A percentile compares a stretch with the other conserved stretches of the same genome.
These are phyloP conservation scores for Telmatherina bonti DNA, from an alignment of 2,797 vertebrate genomes.

Conservation along the genomic window DNA sequence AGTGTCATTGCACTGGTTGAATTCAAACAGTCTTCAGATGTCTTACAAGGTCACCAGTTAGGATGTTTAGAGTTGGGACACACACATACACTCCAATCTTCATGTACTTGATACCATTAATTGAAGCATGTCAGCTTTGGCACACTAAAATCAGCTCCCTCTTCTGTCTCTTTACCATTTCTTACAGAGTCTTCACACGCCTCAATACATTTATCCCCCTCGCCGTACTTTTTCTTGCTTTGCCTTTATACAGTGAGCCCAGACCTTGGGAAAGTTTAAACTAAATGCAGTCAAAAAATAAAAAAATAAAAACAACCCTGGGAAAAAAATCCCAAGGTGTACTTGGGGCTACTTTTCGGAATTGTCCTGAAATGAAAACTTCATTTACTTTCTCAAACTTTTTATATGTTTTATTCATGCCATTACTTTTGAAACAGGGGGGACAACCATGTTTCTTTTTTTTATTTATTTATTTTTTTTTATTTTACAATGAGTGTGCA, in stretches of 20 bases:
- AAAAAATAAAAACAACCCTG: too few relatives aligned
- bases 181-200: conserved; percentile 72
- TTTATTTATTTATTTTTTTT: too few relatives aligned
- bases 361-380: conserved; percentile 29
- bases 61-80: conserved; percentile 36
- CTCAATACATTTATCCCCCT: conserved; percentile 63
- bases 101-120: conserved; percentile 65
- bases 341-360: conserved; percentile 21
- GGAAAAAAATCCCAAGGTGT: background rate
- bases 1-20: conserved; percentile 33
- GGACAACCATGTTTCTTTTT: background rate
- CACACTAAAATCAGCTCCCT: conserved; percentile 73
- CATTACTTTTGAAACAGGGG: too few relatives aligned
- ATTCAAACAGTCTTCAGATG: conserved; percentile 62
- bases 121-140: conserved; percentile 77
- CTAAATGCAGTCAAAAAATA: conserved; percentile 47
- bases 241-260: conserved; percentile 46
- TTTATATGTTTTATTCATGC: conserved; percentile 19
- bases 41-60: conserved; percentile 63
- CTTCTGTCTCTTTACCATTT: conserved; percentile 72
- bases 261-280: conserved; percentile 58
- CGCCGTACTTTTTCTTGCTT: conserved; percentile 22
- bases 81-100: conserved; percentile 2
- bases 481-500: conserved; percentile 18
- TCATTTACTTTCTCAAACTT: conserved; percentile 29